These are phyloP conservation scores for Molossus molossus DNA, from an alignment of 2,797 vertebrate species.

Conservation along the genomic window DNA sequence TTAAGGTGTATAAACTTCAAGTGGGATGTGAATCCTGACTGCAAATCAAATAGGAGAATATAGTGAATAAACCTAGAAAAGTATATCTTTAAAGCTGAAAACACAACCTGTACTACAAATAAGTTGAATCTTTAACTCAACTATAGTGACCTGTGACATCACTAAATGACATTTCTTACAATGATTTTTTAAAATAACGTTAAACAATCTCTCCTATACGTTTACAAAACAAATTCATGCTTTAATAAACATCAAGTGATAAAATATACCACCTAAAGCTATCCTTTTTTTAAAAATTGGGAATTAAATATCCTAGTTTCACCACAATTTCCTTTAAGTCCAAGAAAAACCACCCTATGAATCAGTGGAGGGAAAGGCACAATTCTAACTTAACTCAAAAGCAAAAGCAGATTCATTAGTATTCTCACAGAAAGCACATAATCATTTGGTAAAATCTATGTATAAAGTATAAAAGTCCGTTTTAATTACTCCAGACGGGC, in stretches of 20 bases:
- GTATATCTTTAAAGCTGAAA: constrained; percentile 11
- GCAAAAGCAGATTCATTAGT: constrained; percentile 40
- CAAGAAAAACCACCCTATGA: constrained; percentile 53
- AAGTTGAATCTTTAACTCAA: constrained; percentile 47
- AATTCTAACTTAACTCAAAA: constrained; percentile 43
- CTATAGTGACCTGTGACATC: not conserved
- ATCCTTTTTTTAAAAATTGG: not conserved
- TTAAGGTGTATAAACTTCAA: constrained; percentile 25
- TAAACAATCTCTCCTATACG: not conserved
- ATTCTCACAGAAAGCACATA: constrained; percentile 37
- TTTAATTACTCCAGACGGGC: constrained; percentile 6
- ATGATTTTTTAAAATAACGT: constrained; percentile 38
- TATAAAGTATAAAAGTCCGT: constrained; percentile 1
- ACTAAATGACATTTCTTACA: constrained; percentile 39
- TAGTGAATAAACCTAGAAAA: constrained; percentile 2
- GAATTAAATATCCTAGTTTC: constrained; percentile 46
- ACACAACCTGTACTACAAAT: not conserved
- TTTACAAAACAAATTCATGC: not conserved
- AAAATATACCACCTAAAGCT: not conserved
- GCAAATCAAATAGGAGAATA: not conserved
- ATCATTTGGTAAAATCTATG: constrained; percentile 27
- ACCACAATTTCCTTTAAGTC: constrained; percentile 22
- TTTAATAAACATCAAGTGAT: constrained; percentile 58
- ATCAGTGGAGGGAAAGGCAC: not conserved
- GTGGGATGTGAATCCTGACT: not conserved